Base-by-base conservation (phyloP, 2,113 vertebrate species). In the Zosterops hypoxanthus region DNA sequence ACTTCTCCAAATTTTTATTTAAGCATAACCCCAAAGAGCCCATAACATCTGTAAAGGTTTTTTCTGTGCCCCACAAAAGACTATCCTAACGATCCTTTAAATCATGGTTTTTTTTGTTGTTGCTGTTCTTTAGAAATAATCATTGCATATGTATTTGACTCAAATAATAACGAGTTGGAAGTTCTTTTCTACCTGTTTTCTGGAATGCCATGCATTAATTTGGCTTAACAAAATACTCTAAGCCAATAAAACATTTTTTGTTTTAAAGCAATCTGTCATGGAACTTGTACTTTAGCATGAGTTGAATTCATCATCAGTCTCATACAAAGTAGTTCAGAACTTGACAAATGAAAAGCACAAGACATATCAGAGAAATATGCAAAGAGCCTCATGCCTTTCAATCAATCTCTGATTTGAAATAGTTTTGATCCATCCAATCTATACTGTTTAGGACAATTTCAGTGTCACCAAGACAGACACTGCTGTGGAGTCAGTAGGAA, bases 1-100 rank as follows among this genome's bases (percentile, higher is more conserved):
- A 96, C 86, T 83, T 95, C 78, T 97, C 82, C 90, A 96, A 97
- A 95, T 84, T 97, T 97, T 96, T 88, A 84, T 71, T 94, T 95
- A 93, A 91, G 60, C 86, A 85, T 92, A 97, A 90, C 28, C 41
- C 50, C 61, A 85, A 86, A 79, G 73, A 92, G 81, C 65, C 46
- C 94, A 94, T 97, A 97, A 90, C 28, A 93, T 78, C 26, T 89
- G 91, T 46, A 94, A 90, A 93, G 61, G 49, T 87, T 94, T 95
- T 96, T 93, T 66, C 90, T 92, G 77, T 84, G 77, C 53, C 80
- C 90, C 79, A 44, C 55, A 90, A 81, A 88, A 95, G 55, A 82
- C 46, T 84, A n/a, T 85, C 94, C 59, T 91, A 90, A 94, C 56
- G 82, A 82, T 72, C 44, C 46, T 88, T 75, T 68, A 93, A 94